Base-by-base conservation (phyloP, 1,140 invertebrate genomes). In the Belonocnema kinseyi region DNA sequence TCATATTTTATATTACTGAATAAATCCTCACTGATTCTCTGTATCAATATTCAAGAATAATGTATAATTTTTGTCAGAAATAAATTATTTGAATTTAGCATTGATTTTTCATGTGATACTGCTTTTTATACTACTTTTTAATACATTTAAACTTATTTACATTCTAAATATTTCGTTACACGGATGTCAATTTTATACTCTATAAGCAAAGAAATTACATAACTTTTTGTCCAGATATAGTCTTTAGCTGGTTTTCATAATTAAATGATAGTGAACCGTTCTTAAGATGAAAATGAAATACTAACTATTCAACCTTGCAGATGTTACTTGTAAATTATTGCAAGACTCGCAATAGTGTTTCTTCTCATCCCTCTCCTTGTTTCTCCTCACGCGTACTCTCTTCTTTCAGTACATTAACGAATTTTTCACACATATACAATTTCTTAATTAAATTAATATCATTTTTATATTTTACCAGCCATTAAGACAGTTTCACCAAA, bases 331-430 rank as follows among this genome's bases (percentile, higher is more conserved):
- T 66, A n/a, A 66, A 66, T 66, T 66, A 66, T 66, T 66, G 19
- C 58, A 66, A 66, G 58, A 66, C 58, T 33, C 21, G 58, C 14
- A 66, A 40, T 66, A 33, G 16, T 26, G 21, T 76, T 33, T 76
- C 50, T 73, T 75, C 74, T 26, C 77, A 71, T 77, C 79, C 5
- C 4, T 78, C 70, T 53, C 61, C 73, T 56, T 72, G 17, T 21
- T 52, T 52, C 54, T 33, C 74, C 54, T 74, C 51, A 21, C 61
- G 58, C 51, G n/a, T n/a, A 54, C 66, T 73, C 33, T 56, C 52
- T 61, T 51, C 17, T 71, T 66, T 66, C 58, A 66, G 58, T 66
- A 66, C 58, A 66, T 66, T 66, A 66, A 66, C 58, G 16, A 33
- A 66, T 66, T 66, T 66, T 66, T 66, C 58, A 66, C 26, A 33